Evolutionary conservation across 2,888 invertebrate species (phyloP).

Genomic region (Mesochorus sp.): DNA sequence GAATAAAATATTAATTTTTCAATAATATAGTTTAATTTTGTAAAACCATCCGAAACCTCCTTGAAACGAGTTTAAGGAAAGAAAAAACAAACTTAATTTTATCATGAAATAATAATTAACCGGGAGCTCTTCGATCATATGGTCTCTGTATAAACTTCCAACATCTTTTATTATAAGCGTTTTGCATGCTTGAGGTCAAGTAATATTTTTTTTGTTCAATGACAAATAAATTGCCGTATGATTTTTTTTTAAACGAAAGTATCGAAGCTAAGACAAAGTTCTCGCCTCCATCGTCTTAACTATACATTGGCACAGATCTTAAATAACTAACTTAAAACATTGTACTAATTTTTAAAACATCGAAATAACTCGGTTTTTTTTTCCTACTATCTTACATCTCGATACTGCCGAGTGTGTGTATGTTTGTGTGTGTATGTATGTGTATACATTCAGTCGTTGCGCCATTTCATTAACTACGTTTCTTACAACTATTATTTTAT

Average conservation of each 20-base stretch:
- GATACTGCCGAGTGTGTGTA: constrained; percentile 40
- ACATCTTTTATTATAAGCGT: background rate
- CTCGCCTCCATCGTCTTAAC: constrained; percentile 23
- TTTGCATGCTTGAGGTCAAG: background rate
- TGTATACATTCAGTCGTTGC: constrained; percentile 50
- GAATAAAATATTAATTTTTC: too few species aligned
- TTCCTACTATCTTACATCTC: constrained; percentile 52
- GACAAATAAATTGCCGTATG: background rate
- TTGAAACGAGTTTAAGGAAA: too few species aligned
- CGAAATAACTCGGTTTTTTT: constrained; percentile 35
- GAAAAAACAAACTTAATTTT: too few species aligned
- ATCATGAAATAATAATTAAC: background rate
- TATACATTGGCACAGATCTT: constrained; percentile 60
- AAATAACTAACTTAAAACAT: constrained; percentile 47
- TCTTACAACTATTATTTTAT: background rate
- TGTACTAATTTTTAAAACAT: constrained; percentile 53
- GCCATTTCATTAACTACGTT: background rate
- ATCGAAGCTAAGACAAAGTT: constrained; percentile 50
- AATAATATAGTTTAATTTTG: too few species aligned
- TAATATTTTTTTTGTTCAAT: background rate
- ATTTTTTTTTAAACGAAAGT: constrained; percentile 1
- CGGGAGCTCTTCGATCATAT: background rate
- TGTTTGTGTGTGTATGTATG: too few species aligned
- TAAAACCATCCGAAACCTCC: too few species aligned
- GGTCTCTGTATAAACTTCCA: constrained; percentile 32